phyloP scores from a whole-genome alignment of 2,888 invertebrate genomes.

The Lasioglossum vierecki region DNA sequence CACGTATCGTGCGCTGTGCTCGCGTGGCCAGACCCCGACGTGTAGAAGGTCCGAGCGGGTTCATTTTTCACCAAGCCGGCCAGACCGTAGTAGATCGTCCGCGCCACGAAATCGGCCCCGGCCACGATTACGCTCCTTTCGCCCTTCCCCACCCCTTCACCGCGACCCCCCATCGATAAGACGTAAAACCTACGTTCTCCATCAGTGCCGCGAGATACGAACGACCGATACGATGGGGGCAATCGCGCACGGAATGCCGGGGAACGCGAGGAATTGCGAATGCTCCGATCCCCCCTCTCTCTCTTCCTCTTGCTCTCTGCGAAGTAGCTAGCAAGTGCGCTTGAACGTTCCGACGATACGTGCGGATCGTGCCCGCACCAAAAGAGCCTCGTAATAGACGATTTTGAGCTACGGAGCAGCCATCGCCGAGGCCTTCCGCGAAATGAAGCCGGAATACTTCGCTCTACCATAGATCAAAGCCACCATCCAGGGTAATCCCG shows the following conservation, averaged over 20 bases:
- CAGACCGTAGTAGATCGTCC: slow-evolving; percentile 60
- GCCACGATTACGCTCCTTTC: slow-evolving; percentile 39
- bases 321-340: slow-evolving; percentile 66
- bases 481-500: background rate
- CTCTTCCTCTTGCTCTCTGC: slow-evolving; percentile 27
- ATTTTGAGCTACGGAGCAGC: slow-evolving; percentile 50
- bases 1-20: slow-evolving; percentile 70
- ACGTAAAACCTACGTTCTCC: slow-evolving; percentile 64
- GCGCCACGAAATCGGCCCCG: slow-evolving; percentile 56
- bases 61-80: slow-evolving; percentile 65
- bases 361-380: slow-evolving; percentile 30
- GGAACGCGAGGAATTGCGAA: slow-evolving; percentile 68
- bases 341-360: slow-evolving; percentile 59
- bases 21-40: slow-evolving; percentile 37
- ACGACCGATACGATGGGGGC: slow-evolving; percentile 18
- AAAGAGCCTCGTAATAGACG: slow-evolving; percentile 24
- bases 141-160: background rate
- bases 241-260: slow-evolving; percentile 4
- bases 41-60: slow-evolving; percentile 43
- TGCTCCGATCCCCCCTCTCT: slow-evolving; percentile 49
- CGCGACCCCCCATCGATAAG: slow-evolving; percentile 42
- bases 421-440: slow-evolving; percentile 22
- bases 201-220: slow-evolving; percentile 58
- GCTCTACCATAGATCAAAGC: background rate
- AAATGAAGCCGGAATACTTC: slow-evolving; percentile 22